Conservation (phyloP, 1,140 invertebrate genomes). For the Eupristina koningsbergeri region DNA sequence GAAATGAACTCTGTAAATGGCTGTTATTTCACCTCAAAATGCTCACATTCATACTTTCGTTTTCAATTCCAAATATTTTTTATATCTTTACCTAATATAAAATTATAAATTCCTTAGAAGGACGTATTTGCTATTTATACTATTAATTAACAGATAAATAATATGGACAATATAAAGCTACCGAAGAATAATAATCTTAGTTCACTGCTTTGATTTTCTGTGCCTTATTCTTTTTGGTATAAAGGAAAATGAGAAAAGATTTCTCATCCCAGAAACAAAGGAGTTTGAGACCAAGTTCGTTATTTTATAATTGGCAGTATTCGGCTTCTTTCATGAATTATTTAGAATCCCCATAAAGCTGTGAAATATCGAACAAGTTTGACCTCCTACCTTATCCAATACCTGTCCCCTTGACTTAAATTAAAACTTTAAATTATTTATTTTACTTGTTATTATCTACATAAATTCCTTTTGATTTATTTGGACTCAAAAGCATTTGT, state of each 20-base stretch:
- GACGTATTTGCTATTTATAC: too few relatives aligned
- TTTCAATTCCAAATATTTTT: too few relatives aligned
- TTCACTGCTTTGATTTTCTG: neutral
- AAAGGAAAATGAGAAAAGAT: constrained; percentile 58
- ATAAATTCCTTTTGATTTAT: neutral
- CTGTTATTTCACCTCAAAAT: too few relatives aligned
- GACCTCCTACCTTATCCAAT: neutral
- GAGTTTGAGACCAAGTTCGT: constrained; percentile 55
- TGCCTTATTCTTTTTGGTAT: constrained; percentile 56
- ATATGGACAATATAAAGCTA: neutral
- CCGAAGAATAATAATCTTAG: neutral
- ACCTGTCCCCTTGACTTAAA: neutral
- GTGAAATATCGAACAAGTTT: constrained; percentile 60
- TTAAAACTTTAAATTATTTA: neutral
- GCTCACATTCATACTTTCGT: neutral
- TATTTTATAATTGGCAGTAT: constrained; percentile 69
- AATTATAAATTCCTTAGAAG: too few relatives aligned
- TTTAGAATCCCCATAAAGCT: constrained; percentile 61
- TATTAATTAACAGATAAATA: neutral
- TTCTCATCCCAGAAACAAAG: constrained; percentile 42
- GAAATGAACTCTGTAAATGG: too few relatives aligned
- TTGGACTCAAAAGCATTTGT: neutral
- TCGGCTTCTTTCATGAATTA: constrained; percentile 66
- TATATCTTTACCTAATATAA: too few relatives aligned
- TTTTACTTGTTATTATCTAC: neutral